Base-by-base conservation (phyloP, 1,140 invertebrate species). In the Oreohelix idahoensis region DNA sequence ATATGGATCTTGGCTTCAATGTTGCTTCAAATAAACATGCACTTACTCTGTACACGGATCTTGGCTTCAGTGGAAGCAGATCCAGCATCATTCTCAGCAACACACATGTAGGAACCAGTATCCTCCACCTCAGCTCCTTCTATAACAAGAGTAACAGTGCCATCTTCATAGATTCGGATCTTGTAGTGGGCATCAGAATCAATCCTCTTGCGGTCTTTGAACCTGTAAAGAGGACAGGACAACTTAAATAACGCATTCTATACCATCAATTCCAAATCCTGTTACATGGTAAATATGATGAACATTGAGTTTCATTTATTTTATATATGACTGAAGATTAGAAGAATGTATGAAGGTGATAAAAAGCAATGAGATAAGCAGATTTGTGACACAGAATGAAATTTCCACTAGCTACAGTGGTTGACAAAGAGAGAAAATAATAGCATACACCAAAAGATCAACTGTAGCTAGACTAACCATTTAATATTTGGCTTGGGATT, bases 61-160 rank as follows among this genome's bases (percentile, higher is more conserved):
- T 81, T 86, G 36, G 89, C 87, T 84, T 92, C 91, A 32, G 89
- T 89, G 10, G 86, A 81, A 17, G 86, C 85, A n/a, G 88, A 89
- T 0, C 98, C 98, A 92, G 96, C 97, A 92, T 96, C 95, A 95
- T 99, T 99, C 94, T 98, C 97, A 85, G 98, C 98, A 93, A 99
- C 98, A 94, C 98, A 99, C 92, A 98, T 95, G 94, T 99, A 99
- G 93, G 97, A 97, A 81, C 98, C 98, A 87, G 97, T 97, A 92
- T 99, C 98, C 89, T 97, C 96, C 89, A 95, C 96, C 58, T 89
- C 88, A 1, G 88, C 86, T 38, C 88, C 88, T 15, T 86, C 83
- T 69, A 92, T 92, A 32, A 83, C 86, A 75, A 92, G 83, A 13
- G 86, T 83, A 77, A 83, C 85, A 10, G 85, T 75, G 45, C 88